Percentiles rank a stretch among this genome's conserved stretches.
phyloP scores from a whole-genome alignment of 2,797 vertebrate genomes.

The Macroramphosus scolopax region DNA sequence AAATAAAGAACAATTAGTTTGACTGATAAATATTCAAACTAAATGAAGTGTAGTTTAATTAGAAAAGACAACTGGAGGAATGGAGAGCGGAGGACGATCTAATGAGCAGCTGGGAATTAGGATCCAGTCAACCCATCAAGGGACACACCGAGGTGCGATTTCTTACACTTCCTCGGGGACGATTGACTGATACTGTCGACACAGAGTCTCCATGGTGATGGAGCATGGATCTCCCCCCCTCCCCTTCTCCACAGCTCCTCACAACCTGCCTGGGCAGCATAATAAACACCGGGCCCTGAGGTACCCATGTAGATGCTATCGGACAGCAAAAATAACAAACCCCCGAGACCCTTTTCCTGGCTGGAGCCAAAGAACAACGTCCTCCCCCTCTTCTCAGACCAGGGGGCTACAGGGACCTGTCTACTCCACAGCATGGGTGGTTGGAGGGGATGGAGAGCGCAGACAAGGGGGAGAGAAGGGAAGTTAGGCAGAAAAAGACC shows the following conservation, averaged over 20 bases:
- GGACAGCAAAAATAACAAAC: constrained; percentile 88
- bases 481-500: constrained; percentile 27
- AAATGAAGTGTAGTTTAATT: neutral
- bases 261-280: constrained; percentile 67
- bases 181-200: constrained; percentile 83
- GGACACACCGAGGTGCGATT: constrained; percentile 76
- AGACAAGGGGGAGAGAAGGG: constrained; percentile 19
- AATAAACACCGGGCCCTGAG: constrained; percentile 78
- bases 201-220: constrained; percentile 66
- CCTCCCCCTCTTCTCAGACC: constrained; percentile 61
- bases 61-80: neutral
- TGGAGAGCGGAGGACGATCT: constrained; percentile 6
- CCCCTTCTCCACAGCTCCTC: constrained; percentile 55
- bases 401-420: constrained; percentile 45
- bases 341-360: constrained; percentile 86
- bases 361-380: constrained; percentile 86
- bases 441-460: constrained; percentile 28
- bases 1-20: no score
- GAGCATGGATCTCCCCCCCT: constrained; percentile 34
- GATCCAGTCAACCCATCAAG: constrained; percentile 70
- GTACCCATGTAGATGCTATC: constrained; percentile 83
- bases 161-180: constrained; percentile 84
- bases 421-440: constrained; percentile 65
- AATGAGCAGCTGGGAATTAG: constrained; percentile 58
- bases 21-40: neutral